Evolutionary conservation across 2,888 invertebrate genomes (phyloP).

Genomic region (Leptinotarsa tumamoca): DNA sequence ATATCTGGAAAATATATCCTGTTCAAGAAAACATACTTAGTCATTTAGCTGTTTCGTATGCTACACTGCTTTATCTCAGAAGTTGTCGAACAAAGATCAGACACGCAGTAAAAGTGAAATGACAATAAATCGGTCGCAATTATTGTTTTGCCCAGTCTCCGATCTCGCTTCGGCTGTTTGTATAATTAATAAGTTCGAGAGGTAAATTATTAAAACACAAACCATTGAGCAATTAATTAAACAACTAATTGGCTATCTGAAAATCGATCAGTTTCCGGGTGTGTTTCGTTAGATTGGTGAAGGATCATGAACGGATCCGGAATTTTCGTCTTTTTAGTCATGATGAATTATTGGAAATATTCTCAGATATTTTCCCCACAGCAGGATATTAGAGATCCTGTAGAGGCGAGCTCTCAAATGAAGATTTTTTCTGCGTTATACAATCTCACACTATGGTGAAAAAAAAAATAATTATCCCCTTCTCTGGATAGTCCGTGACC

Average conservation of each 20-base stretch:
- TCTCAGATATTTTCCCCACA: background rate
- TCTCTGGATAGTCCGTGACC: no score
- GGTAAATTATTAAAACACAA: conserved; percentile 27
- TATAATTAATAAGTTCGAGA: conserved; percentile 31
- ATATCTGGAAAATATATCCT: background rate
- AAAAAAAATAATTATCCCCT: no score
- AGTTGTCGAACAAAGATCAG: conserved; percentile 25
- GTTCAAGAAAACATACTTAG: background rate
- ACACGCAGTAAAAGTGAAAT: conserved; percentile 36
- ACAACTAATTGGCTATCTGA: conserved; percentile 29
- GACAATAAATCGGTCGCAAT: conserved; percentile 38
- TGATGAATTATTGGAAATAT: background rate
- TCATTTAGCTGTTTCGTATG: background rate
- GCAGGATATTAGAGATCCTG: no score
- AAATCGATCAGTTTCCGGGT: conserved; percentile 33
- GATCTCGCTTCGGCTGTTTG: conserved; percentile 28
- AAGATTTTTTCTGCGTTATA: no score
- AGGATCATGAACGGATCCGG: background rate
- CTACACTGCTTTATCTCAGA: background rate
- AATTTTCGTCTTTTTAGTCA: background rate
- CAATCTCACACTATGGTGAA: no score
- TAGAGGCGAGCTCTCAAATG: no score
- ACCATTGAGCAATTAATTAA: conserved; percentile 29
- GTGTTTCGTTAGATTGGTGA: conserved; percentile 12
- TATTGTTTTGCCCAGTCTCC: conserved; percentile 28